These are phyloP conservation scores for Gobio gobio DNA, from an alignment of 2,113 vertebrate species.

Conservation along the genomic window DNA sequence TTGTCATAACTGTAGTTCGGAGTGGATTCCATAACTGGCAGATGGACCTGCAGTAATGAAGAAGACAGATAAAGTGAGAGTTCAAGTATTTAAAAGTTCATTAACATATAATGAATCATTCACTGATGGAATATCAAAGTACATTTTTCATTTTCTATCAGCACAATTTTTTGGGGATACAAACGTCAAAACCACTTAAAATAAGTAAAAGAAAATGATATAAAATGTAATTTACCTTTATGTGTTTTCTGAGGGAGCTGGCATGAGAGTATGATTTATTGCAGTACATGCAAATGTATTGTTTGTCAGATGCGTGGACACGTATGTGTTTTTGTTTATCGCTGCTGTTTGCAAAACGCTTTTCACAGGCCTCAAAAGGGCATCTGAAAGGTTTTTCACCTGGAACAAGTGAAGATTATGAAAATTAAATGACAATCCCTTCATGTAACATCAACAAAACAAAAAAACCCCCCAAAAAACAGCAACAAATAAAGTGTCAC, in stretches of 20 bases:
- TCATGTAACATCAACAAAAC: background rate
- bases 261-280: conserved; percentile 88
- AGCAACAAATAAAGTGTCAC: background rate
- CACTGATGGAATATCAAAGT: background rate
- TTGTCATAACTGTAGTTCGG: background rate
- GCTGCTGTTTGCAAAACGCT: conserved; percentile 87
- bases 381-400: conserved; percentile 70
- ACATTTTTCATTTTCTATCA: background rate
- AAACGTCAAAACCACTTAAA: background rate
- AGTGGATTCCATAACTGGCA: background rate
- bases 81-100: background rate
- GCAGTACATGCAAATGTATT: conserved; percentile 87
- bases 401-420: background rate
- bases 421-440: no score
- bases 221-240: background rate
- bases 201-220: no score
- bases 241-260: conserved; percentile 29
- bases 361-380: conserved; percentile 85
- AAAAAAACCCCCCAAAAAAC: background rate
- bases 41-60: conserved; percentile 14
- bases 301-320: conserved; percentile 86
- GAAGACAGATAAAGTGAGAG: background rate
- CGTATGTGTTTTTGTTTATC: conserved; percentile 90
- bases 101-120: background rate
- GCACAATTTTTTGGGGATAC: background rate